Evolutionary conservation across 2,888 invertebrate species (phyloP), one percentile per base, ranked within the genome.

Genomic region (Epistrophe eligans): DNA sequence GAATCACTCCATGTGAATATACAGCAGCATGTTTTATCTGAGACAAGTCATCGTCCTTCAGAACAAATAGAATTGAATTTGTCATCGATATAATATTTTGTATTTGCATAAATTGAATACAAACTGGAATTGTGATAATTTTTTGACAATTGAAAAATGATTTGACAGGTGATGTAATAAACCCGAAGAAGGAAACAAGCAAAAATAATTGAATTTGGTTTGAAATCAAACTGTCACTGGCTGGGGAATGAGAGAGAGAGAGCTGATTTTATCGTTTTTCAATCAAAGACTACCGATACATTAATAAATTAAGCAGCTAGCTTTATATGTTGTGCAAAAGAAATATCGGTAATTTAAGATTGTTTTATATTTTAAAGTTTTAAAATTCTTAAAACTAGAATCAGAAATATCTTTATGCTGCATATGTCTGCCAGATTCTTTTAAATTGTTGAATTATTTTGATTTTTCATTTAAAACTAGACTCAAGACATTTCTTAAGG

Each of bases 1-100:
- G 77, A 77, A 57, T 72, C 40, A 43, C 8, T 19, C n/a, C n/a
- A n/a, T n/a, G 17, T 13, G 11, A 40, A 11, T n/a, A 43, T n/a
- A 43, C 48, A 32, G 40, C 55, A 32, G 48, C 55, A 1, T 38
- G 58, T 11, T 60, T 40, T 84, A 82, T 77, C 77, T 71, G 43
- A 10, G 10, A n/a, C 58, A 64, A 85, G 85, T 85, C 85, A 85
- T 82, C 85, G 85, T 85, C 77, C 77, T 79, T 85, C 70, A n/a
- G 38, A 60, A 62, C 15, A 73, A 70, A 35, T 17, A 17, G 15
- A 32, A 19, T 40, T 52, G 15, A 79, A 84, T 64, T 76, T 79
- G 67, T 62, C 66, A 84, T 84, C 67, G 57, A 57, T 77, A 57
- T 77, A 50, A 43, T 62, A 43, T 67, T 35, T 48, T 19, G 4